phyloP scores from a whole-genome alignment of 2,113 vertebrate species.

The Mirza zaza region DNA sequence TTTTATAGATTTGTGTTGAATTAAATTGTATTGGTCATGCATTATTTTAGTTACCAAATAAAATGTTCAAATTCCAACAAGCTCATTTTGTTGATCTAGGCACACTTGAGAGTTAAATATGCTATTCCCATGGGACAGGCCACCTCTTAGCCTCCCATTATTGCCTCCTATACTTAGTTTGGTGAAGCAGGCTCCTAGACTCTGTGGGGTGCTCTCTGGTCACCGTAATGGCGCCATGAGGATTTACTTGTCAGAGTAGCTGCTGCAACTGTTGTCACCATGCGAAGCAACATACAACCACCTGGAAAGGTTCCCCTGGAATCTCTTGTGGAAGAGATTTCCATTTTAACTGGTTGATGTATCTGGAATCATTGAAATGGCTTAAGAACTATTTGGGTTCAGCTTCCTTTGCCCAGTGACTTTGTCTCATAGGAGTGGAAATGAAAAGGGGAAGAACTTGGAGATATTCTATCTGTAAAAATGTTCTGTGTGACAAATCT shows the following conservation, averaged over 20 bases:
- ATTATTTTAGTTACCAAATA: not conserved
- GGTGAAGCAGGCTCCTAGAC: not conserved
- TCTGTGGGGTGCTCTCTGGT: not conserved
- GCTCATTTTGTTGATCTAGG: not conserved
- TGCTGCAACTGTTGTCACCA: not conserved
- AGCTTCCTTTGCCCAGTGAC: fast-evolving
- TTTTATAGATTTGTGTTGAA: not conserved
- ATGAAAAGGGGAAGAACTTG: not conserved
- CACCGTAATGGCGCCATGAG: not conserved
- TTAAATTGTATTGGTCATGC: not conserved
- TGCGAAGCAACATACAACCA: not conserved
- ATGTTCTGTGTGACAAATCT: not conserved
- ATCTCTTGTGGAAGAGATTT: not conserved
- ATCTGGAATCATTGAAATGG: not conserved
- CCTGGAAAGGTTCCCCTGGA: not conserved
- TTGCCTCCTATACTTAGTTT: not conserved
- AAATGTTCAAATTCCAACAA: not conserved
- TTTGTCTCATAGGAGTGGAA: not conserved
- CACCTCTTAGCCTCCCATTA: not conserved
- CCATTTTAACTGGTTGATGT: not conserved
- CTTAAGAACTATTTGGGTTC: not conserved
- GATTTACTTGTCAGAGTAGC: not conserved
- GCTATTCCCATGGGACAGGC: fast-evolving
- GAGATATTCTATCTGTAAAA: not conserved
- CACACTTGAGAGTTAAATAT: fast-evolving